These are phyloP conservation scores for Mesorhabditis spiculigera DNA, from an alignment of 2,888 invertebrate genomes.

Conservation along the genomic window DNA sequence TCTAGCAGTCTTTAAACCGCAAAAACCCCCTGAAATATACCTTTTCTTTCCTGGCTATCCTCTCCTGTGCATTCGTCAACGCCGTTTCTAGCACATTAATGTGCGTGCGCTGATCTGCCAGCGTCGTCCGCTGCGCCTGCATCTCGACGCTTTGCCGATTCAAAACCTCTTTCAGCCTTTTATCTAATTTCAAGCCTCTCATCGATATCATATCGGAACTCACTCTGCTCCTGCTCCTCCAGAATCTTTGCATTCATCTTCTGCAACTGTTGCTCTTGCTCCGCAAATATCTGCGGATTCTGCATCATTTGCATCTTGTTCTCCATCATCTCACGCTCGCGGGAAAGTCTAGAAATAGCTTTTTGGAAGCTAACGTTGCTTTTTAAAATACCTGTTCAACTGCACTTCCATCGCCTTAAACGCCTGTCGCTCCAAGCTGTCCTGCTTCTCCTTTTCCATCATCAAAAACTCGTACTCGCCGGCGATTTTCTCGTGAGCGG, in stretches of 20 bases:
- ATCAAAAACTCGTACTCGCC: constrained; percentile 82
- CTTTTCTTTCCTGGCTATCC: constrained; percentile 67
- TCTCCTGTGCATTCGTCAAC: constrained; percentile 82
- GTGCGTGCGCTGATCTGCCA: constrained; percentile 86
- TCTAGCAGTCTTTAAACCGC: too few relatives aligned
- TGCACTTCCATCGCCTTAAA: constrained; percentile 43
- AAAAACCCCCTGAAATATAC: constrained; percentile 14
- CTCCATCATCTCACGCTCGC: not conserved
- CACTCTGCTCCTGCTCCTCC: not conserved
- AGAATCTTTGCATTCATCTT: not conserved
- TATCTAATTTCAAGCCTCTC: constrained; percentile 67
- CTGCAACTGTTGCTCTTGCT: not conserved
- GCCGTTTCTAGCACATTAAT: constrained; percentile 88
- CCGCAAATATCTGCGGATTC: not conserved
- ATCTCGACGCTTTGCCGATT: constrained; percentile 87
- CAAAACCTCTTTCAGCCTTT: constrained; percentile 81
- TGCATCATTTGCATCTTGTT: not conserved
- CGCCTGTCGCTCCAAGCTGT: constrained; percentile 73
- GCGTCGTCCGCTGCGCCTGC: constrained; percentile 79
- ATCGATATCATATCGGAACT: not conserved
- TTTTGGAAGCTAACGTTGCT: not conserved
- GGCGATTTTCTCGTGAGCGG: constrained; percentile 83
- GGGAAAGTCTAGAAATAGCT: not conserved
- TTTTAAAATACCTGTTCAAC: constrained; percentile 23
- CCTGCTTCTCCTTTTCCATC: constrained; percentile 79